Evolutionary conservation across 1,140 invertebrate species (phyloP), one percentile per base, ranked within the genome.

Genomic region (Papilio machaon): DNA sequence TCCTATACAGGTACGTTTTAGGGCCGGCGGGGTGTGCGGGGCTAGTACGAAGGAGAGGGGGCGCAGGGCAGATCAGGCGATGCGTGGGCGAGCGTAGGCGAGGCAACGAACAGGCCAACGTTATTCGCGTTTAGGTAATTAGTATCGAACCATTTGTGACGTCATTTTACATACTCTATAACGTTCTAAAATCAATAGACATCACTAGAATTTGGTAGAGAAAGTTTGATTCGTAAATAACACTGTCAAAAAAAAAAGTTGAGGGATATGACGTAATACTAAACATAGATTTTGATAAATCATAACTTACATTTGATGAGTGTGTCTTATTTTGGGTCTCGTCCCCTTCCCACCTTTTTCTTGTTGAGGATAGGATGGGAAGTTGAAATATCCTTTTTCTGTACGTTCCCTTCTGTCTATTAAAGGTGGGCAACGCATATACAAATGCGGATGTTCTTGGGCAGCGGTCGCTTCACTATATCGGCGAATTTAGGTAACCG

Each of bases 61-160:
- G 85, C 70, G 80, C 80, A 15, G 73, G 46, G 82, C 80, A 80
- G 86, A 73, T 83, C 80, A 79, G 82, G 86, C 73, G 79, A 82
- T 9, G 83, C 84, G 89, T 86, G 85, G 89, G 89, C 80, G 85
- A 76, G 86, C 84, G 89, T 89, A 83, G 89, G 89, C 87, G 88
- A 89, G 80, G 86, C 86, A 80, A 74, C 64, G 64, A 70, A 70
- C 88, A 85, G 67, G 82, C 83, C 83, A 88, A 87, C 83, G 83
- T 84, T 87, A 85, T 87, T 89, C 85, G 84, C 82, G 87, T 89
- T 89, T 87, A 82, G 87, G 84, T 84, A 88, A 88, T 88, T 87
- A 89, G 85, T 87, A 85, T 83, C 84, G 86, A 86, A 80, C 83
- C 67, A 52, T 64, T 74, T 60, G 38, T 85, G 85, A 88, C 85